Conservation (phyloP, 2,888 invertebrate species). For the Creontiades dilutus region DNA sequence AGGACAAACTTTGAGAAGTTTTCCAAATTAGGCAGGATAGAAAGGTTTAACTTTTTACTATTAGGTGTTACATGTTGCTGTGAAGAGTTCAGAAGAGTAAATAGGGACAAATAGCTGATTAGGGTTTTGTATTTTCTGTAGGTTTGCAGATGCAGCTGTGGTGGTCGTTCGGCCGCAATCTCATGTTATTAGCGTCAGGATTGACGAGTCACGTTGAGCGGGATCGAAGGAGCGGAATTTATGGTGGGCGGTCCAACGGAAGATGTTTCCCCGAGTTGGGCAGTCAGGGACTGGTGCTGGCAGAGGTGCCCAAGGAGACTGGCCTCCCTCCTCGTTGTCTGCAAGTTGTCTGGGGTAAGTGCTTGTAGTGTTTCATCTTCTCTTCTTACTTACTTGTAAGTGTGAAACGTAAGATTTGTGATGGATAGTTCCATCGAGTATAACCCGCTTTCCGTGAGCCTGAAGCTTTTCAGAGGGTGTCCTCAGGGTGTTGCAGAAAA, state of each 20-base stretch:
- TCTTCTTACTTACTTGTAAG: no score
- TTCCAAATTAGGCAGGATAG: no score
- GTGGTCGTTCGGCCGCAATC: slow-evolving; percentile 11
- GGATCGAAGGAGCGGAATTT: slow-evolving; percentile 10
- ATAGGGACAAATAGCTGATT: background rate
- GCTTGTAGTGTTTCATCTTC: no score
- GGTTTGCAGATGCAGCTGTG: slow-evolving; percentile 19
- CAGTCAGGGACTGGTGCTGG: background rate
- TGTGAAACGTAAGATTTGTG: no score
- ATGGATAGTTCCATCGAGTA: no score
- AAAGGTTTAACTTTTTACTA: no score
- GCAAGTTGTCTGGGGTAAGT: background rate
- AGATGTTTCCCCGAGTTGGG: background rate
- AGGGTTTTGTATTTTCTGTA: background rate
- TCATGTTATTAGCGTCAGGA: background rate
- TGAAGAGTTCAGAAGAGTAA: no score
- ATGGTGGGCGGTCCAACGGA: slow-evolving; percentile 6
- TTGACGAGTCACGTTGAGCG: background rate
- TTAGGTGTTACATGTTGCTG: no score
- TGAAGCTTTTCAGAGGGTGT: no score
- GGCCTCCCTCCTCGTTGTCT: background rate
- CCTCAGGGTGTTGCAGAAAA: no score
- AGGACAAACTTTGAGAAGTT: no score
- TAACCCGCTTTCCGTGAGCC: no score
- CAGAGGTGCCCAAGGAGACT: background rate